A percentile compares a stretch with the other conserved stretches of the same genome.
These are phyloP conservation scores for Tangara arthus DNA, from an alignment of 2,797 vertebrate genomes.

Conservation along the genomic window DNA sequence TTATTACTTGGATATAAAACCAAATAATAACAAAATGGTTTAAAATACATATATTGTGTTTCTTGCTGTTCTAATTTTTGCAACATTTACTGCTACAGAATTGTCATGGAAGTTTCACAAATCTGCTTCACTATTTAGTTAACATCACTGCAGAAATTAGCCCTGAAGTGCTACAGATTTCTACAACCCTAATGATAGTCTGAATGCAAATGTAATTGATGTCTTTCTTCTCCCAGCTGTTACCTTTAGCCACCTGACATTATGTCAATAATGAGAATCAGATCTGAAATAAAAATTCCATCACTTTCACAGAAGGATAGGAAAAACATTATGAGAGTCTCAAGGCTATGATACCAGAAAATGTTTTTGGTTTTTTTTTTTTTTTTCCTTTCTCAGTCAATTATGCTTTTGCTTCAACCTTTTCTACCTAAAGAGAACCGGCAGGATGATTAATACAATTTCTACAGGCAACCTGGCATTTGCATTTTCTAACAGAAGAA, in stretches of 20 bases:
- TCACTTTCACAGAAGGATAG: background rate
- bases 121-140: slow-evolving; percentile 26
- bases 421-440: background rate
- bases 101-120: slow-evolving; percentile 35
- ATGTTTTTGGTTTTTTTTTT: background rate
- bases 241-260: slow-evolving; percentile 31
- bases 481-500: background rate
- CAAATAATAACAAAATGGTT: slow-evolving; percentile 6
- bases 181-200: background rate
- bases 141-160: slow-evolving; percentile 9
- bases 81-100: background rate
- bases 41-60: background rate
- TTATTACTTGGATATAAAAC: slow-evolving; percentile 6
- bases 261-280: slow-evolving; percentile 33
- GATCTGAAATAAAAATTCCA: slow-evolving; percentile 20
- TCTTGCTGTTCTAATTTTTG: slow-evolving; percentile 30
- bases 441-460: background rate
- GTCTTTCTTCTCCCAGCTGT: slow-evolving; percentile 22
- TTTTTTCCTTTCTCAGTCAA: slow-evolving; percentile 4
- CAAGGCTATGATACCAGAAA: background rate
- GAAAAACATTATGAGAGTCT: slow-evolving; percentile 14
- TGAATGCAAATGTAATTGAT: slow-evolving; percentile 47
- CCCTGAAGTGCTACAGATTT: slow-evolving; percentile 6
- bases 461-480: background rate
- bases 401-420: background rate